Percentiles rank a stretch among this genome's conserved stretches.
phyloP scores from a whole-genome alignment of 35 echinoderm and acorn worm species.

The Acanthaster planci region DNA sequence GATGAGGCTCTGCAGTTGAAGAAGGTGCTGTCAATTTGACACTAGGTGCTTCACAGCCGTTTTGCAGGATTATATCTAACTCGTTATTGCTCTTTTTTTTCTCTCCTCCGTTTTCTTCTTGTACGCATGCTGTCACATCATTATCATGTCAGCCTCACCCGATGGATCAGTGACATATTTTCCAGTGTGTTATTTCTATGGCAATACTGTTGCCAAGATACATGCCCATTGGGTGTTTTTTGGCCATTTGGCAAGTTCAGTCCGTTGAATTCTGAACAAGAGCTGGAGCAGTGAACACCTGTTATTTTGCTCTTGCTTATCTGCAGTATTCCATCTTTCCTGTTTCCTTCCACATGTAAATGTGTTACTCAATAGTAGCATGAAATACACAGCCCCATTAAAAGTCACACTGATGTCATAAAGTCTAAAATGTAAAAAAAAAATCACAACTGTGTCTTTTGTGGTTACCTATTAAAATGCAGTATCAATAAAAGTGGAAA shows the following conservation, averaged over 20 bases:
- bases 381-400: too few relatives aligned
- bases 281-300: too few relatives aligned
- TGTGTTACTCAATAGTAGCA: too few relatives aligned
- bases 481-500: too few relatives aligned
- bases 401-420: too few relatives aligned
- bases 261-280: too few relatives aligned
- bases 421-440: too few relatives aligned
- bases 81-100: constrained; percentile 11
- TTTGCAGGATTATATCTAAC: not conserved
- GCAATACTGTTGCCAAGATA: not conserved
- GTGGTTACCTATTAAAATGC: too few relatives aligned
- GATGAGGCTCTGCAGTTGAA: constrained; percentile 17
- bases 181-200: not conserved
- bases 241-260: not conserved
- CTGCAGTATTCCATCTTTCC: too few relatives aligned
- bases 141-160: not conserved
- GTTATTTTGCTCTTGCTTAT: too few relatives aligned
- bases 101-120: not conserved
- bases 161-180: not conserved
- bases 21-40: constrained; percentile 26
- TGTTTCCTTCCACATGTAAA: too few relatives aligned
- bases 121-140: not conserved
- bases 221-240: not conserved
- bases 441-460: too few relatives aligned
- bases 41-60: constrained; percentile 7